phyloP scores from a whole-genome alignment of 2,113 vertebrate genomes.

The Acanthochromis polyacanthus region DNA sequence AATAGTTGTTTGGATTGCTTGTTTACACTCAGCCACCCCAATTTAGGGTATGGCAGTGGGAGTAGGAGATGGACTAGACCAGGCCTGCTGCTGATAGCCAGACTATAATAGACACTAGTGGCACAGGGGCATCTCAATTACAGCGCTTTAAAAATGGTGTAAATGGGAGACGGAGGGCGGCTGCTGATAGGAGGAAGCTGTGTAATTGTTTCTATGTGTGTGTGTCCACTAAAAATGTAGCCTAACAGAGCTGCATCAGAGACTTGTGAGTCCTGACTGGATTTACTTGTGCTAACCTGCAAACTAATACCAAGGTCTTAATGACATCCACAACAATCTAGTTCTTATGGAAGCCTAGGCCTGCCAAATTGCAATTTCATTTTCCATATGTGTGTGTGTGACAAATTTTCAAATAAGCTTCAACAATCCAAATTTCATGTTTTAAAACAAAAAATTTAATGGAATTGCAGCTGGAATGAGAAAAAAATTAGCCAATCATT shows the following conservation, averaged over 20 bases:
- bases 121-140: conserved; percentile 62
- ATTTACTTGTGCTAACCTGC: conserved; percentile 12
- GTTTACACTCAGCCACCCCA: conserved; percentile 74
- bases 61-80: conserved; percentile 70
- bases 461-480: no score
- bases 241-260: conserved; percentile 25
- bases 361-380: neutral
- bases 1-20: conserved; percentile 69
- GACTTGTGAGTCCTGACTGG: neutral
- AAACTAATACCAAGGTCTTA: neutral
- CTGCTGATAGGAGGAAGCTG: conserved; percentile 54
- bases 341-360: neutral
- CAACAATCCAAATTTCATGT: neutral
- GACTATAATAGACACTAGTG: conserved; percentile 68
- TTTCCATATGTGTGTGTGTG: neutral
- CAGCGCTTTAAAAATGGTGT: conserved; percentile 49
- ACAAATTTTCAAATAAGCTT: no score
- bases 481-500: no score
- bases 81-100: conserved; percentile 53
- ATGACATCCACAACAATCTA: neutral
- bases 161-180: conserved; percentile 31
- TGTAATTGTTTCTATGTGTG: conserved; percentile 49
- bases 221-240: conserved; percentile 23
- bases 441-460: neutral
- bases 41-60: conserved; percentile 50